phyloP scores from a whole-genome alignment of 2,797 vertebrate genomes.

The Nannoperca australis region DNA sequence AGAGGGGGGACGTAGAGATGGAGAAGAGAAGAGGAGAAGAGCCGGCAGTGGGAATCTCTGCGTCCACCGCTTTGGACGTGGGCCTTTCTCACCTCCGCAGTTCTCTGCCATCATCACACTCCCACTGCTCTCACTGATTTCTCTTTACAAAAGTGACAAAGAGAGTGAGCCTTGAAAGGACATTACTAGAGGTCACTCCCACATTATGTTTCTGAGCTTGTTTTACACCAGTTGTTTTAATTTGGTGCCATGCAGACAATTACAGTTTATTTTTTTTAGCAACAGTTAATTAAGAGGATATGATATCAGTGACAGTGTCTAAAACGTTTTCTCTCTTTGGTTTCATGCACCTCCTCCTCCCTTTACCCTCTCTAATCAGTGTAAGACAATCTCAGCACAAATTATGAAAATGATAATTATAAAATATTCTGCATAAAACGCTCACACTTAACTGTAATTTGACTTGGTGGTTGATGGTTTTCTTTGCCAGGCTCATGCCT shows the following conservation, averaged over 20 bases:
- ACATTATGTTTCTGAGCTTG: constrained; percentile 57
- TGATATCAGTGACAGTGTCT: constrained; percentile 48
- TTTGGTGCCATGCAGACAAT: constrained; percentile 65
- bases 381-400: constrained; percentile 27
- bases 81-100: constrained; percentile 69
- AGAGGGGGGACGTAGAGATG: constrained; percentile 56
- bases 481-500: constrained; percentile 35
- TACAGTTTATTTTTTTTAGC: constrained; percentile 66
- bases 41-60: constrained; percentile 56
- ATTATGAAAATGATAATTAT: constrained; percentile 42
- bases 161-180: constrained; percentile 64
- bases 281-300: constrained; percentile 66
- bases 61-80: constrained; percentile 50
- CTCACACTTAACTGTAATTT: constrained; percentile 38
- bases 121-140: constrained; percentile 69
- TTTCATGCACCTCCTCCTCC: constrained; percentile 30
- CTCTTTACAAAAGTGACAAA: constrained; percentile 59
- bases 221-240: constrained; percentile 68
- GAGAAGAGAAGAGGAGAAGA: constrained; percentile 62
- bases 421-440: constrained; percentile 29
- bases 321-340: constrained; percentile 56
- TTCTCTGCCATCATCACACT: constrained; percentile 65
- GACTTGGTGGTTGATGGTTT: constrained; percentile 31
- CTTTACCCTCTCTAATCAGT: constrained; percentile 38
- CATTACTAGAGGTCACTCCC: constrained; percentile 62